Evolutionary conservation across 2,888 invertebrate genomes (phyloP), one percentile per base, ranked within the genome.

Genomic region (Chelonus formosanus): DNA sequence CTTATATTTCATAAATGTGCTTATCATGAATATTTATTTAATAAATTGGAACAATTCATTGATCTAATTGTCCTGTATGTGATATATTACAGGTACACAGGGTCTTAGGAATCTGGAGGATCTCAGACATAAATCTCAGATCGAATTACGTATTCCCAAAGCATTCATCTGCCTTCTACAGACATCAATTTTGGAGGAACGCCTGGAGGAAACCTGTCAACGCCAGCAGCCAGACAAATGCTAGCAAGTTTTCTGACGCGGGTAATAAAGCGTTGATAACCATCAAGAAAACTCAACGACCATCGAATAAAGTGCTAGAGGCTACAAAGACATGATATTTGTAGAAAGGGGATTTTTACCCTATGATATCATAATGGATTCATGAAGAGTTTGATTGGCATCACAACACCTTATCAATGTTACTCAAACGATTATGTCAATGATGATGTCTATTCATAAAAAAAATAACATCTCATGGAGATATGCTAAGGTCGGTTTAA

Each of bases 61-160:
- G 47, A 58, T 58, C 34, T 58, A 58, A 58, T 58, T 58, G 58
- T 45, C n/a, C 5, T 58, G 47, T 58, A 8, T 44, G 32, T 45
- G 58, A 58, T 35, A 40, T 44, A 31, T 43, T 43, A 34, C 32
- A 44, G 56, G 56, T 32, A 43, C 10, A 52, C 10, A 8, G 45
- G 32, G 45, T 58, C 45, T 44, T 34, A 32, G 52, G 48, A 52
- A 32, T 34, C 52, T 32, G 31, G 3, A 52, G 52, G 34, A 52
- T 32, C 34, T 34, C 8, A 52, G 32, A 52, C 52, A 52, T 52
- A 61, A 59, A 36, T 50, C 61, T 52, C 60, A 50, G 48, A 56
- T 61, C 50, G 60, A 61, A 65, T 65, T 65, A 65, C 56, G 65
- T 61, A 65, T 65, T 60, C 55, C 32, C 55, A 43, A 56, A 44